phyloP scores from a whole-genome alignment of 2,888 invertebrate species.

The Pherbina coryleti region DNA sequence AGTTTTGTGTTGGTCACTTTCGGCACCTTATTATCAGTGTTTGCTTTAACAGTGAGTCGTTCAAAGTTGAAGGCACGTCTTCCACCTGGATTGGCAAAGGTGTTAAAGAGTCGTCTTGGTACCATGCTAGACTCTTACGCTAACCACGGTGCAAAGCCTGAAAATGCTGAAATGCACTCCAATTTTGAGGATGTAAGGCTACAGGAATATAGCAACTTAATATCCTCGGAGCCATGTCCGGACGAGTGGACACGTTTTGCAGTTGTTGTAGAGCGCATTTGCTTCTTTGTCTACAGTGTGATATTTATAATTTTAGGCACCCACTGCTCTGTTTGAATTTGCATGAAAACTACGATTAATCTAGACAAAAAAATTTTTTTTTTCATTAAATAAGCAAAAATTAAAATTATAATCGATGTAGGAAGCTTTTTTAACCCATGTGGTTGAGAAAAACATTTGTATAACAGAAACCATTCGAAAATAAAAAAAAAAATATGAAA shows the following conservation, averaged over 20 bases:
- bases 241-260: constrained; percentile 54
- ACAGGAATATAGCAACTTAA: constrained; percentile 52
- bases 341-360: no score
- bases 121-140: constrained; percentile 31
- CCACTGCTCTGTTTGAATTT: constrained; percentile 44
- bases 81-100: constrained; percentile 44
- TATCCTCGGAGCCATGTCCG: constrained; percentile 43
- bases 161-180: constrained; percentile 44
- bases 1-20: constrained; percentile 71
- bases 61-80: constrained; percentile 48
- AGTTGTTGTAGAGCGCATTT: constrained; percentile 49
- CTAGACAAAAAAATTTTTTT: no score
- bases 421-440: no score
- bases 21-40: constrained; percentile 71
- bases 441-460: no score
- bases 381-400: no score
- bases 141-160: constrained; percentile 23
- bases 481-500: no score
- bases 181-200: constrained; percentile 52
- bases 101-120: constrained; percentile 48
- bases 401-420: no score
- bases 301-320: constrained; percentile 46
- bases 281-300: constrained; percentile 46
- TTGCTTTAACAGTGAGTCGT: constrained; percentile 64
- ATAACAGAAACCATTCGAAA: no score